A percentile compares a stretch with the other conserved stretches of the same genome.
Evolutionary conservation across 1,140 invertebrate genomes (phyloP).

Genomic region (Oryctes rhinoceros): DNA sequence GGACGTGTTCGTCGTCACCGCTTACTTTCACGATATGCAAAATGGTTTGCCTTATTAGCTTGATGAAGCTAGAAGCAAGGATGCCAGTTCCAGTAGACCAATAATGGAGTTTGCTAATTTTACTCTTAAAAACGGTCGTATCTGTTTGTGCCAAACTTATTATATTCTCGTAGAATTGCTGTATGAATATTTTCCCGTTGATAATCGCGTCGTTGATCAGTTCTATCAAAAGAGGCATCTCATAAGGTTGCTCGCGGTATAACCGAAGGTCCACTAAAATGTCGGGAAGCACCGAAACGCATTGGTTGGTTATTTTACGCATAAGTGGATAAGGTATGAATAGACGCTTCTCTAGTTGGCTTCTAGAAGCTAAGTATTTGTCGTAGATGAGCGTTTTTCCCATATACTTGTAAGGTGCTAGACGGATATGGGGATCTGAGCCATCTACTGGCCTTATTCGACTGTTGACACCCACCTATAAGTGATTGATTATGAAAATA

Average conservation of each 20-base stretch:
- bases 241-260: constrained; percentile 62
- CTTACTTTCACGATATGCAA: constrained; percentile 64
- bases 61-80: constrained; percentile 48
- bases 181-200: constrained; percentile 61
- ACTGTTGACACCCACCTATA: constrained; percentile 50
- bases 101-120: constrained; percentile 48
- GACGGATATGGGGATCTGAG: constrained; percentile 43
- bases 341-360: constrained; percentile 64
- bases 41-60: constrained; percentile 61
- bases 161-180: constrained; percentile 60
- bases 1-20: constrained; percentile 59
- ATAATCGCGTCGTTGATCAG: constrained; percentile 62
- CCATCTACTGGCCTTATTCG: constrained; percentile 48
- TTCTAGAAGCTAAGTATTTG: constrained; percentile 67
- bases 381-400: constrained; percentile 69
- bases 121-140: constrained; percentile 62
- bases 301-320: constrained; percentile 66
- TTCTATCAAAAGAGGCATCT: constrained; percentile 61
- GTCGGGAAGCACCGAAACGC: constrained; percentile 64
- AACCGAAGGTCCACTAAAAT: constrained; percentile 65
- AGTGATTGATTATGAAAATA: constrained; percentile 41
- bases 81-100: constrained; percentile 54
- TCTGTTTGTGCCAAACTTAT: constrained; percentile 58
- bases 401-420: constrained; percentile 64
- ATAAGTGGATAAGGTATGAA: constrained; percentile 71